These are phyloP conservation scores for Ramphastos sulfuratus DNA, from an alignment of 2,113 vertebrate genomes.

Conservation along the genomic window DNA sequence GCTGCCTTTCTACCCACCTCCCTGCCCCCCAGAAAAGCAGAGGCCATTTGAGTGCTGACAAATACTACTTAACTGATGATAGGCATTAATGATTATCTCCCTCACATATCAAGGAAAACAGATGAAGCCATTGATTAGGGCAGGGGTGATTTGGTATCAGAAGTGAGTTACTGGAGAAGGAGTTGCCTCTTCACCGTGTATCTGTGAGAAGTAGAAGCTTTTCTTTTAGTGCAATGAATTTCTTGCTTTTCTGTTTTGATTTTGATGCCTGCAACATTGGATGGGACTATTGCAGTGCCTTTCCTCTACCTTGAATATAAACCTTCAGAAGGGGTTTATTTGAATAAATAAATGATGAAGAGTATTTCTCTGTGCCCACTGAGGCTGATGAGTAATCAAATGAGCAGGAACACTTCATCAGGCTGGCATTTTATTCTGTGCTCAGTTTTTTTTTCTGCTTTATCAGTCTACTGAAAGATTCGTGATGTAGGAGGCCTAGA, in stretches of 20 bases:
- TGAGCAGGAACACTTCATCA: not conserved
- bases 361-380: not conserved
- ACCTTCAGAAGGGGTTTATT: not conserved
- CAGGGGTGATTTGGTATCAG: not conserved
- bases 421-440: not conserved
- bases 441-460: not conserved
- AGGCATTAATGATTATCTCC: not conserved
- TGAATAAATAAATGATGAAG: not conserved
- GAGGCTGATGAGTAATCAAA: slow-evolving; percentile 1
- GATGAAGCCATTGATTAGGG: not conserved
- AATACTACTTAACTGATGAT: not conserved
- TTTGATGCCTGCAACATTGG: not conserved
- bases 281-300: not conserved
- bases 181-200: not conserved
- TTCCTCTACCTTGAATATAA: not conserved
- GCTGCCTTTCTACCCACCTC: not conserved
- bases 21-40: not conserved
- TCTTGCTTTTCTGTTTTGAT: not conserved
- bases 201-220: not conserved
- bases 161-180: not conserved
- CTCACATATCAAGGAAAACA: not conserved
- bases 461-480: not conserved
- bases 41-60: not conserved
- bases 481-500: not conserved
- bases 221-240: not conserved